Evolutionary conservation across 1,140 invertebrate species (phyloP), one percentile per base, ranked within the genome.

Genomic region (Ceratitis capitata): DNA sequence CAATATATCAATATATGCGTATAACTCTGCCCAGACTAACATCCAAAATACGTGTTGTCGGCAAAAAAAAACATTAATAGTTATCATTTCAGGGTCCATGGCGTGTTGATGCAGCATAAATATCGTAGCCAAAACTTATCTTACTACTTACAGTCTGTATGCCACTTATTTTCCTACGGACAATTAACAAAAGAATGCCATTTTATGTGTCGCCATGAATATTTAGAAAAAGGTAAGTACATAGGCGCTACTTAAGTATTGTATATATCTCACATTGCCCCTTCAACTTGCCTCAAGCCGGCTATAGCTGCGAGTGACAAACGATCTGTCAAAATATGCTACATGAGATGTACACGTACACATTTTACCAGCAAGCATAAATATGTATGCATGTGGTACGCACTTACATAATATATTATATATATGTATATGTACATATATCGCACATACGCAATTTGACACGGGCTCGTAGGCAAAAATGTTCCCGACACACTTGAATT

Each of bases 201-300:
- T 4, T 14, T 39, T 69, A 39, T 39, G 12, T 69, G 29, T 42
- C 32, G 35, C 10, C 14, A 69, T 35, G 64, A 69, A 69, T 69
- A 69, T 69, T 69, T 69, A 69, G 16, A 69, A 69, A 69, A 69
- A 69, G 61, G 61, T 69, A 69, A 39, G 32, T 69, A 69, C 32
- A 39, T 69, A 69, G 61, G 61, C 26, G n/a, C 29, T 39, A 39
- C 61, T 69, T 69, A 69, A 39, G 16, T 69, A 35, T 14, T 26
- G n/a, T 26, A 16, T 56, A 29, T 61, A 29, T 26, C 51, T 56
- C 26, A 32, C 61, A 35, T 69, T 69, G 35, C 32, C 32, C 61
- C 35, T 39, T 29, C 32, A 69, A 69, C 32, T 69, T 69, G 32
- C 23, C 61, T 19, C 7, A 32, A 69, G 9, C 64, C 6, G 64